Conservation (phyloP, 2,797 vertebrate species). For the Lophius americanus region DNA sequence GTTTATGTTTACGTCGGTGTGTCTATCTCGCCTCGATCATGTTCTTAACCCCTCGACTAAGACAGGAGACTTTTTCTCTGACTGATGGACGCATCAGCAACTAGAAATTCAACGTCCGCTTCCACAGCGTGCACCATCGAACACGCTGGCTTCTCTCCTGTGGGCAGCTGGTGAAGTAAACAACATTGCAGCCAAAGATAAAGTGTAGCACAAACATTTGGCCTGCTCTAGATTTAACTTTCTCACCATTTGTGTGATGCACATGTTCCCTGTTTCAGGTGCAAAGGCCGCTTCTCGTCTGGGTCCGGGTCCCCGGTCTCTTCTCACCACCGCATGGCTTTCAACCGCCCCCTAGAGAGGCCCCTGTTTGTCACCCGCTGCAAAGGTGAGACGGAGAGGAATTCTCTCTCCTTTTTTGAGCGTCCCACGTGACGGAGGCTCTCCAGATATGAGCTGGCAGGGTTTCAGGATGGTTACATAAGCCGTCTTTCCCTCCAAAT, state of each 20-base stretch:
- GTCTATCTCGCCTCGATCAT: neutral
- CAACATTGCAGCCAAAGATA: slow-evolving; percentile 44
- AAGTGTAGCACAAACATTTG: slow-evolving; percentile 57
- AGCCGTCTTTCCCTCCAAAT: slow-evolving; percentile 59
- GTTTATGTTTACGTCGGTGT: neutral
- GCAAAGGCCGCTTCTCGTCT: slow-evolving; percentile 86
- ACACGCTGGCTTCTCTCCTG: slow-evolving; percentile 23
- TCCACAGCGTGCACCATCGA: slow-evolving; percentile 17
- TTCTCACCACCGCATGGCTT: slow-evolving; percentile 88
- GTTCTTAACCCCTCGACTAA: neutral
- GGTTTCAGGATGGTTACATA: slow-evolving; percentile 56
- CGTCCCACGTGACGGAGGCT: slow-evolving; percentile 59
- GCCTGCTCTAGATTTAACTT: slow-evolving; percentile 36
- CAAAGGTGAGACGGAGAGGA: slow-evolving; percentile 86
- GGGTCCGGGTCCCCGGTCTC: slow-evolving; percentile 86
- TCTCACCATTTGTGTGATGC: slow-evolving; percentile 51
- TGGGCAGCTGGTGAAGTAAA: slow-evolving; percentile 54
- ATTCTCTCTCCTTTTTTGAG: slow-evolving; percentile 25
- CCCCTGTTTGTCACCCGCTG: slow-evolving; percentile 88
- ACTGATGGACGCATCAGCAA: slow-evolving; percentile 6
- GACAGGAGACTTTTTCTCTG: slow-evolving; percentile 2
- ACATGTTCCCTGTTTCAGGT: slow-evolving; percentile 81
- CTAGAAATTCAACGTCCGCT: slow-evolving; percentile 16
- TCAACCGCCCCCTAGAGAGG: slow-evolving; percentile 91
- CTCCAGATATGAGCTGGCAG: slow-evolving; percentile 66